These are phyloP conservation scores for Leucophenga varia DNA, from an alignment of 1,140 invertebrate species.

Conservation along the genomic window DNA sequence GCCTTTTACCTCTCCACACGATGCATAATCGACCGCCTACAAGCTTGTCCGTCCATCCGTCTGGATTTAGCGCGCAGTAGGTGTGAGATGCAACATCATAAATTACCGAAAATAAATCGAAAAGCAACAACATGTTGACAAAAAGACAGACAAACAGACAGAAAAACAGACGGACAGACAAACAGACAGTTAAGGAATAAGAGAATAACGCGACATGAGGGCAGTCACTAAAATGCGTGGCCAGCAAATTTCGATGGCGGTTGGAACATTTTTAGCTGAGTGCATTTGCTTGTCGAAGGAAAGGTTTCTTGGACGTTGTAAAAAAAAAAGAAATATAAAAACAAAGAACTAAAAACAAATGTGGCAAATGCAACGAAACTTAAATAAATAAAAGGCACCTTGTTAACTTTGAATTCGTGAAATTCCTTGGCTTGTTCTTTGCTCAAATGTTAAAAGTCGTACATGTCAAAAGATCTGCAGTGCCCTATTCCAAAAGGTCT, in stretches of 20 bases:
- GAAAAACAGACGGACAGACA: no score
- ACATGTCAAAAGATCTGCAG: no score
- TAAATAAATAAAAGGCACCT: neutral
- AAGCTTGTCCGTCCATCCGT: no score
- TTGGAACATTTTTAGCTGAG: conserved; percentile 44
- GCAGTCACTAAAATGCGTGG: conserved; percentile 28
- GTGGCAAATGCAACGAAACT: conserved; percentile 19
- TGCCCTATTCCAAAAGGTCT: no score
- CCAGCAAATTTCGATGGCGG: conserved; percentile 12
- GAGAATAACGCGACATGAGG: no score
- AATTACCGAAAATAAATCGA: conserved; percentile 50
- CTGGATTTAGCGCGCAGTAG: conserved; percentile 17
- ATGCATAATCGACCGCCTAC: no score
- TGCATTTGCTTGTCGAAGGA: conserved; percentile 54
- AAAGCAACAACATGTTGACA: conserved; percentile 3
- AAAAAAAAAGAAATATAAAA: neutral
- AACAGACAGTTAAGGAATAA: no score
- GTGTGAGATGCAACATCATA: conserved; percentile 42
- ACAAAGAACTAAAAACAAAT: conserved; percentile 3
- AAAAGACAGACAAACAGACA: neutral
- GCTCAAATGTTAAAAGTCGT: no score
- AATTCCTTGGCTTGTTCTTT: no score
- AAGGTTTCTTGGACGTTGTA: conserved; percentile 29
- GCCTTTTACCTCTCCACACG: no score
- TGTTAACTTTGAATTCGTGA: no score